Percentiles rank a stretch among this genome's conserved stretches.
phyloP scores from a whole-genome alignment of 2,888 invertebrate genomes.

The Aromia moschata region DNA sequence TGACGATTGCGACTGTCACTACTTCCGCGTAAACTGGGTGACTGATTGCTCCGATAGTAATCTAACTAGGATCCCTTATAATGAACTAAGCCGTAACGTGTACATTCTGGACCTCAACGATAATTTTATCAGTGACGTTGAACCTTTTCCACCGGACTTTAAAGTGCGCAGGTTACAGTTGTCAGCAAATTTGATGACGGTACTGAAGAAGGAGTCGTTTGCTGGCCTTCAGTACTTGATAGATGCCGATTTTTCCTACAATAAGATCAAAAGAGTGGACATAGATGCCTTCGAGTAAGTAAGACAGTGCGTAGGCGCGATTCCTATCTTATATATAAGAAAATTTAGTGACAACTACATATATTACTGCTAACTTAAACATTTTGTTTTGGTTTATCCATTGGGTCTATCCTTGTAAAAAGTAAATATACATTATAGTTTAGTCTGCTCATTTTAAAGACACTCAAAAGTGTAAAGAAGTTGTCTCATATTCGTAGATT shows the following conservation, averaged over 20 bases:
- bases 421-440: too few species aligned
- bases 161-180: constrained; percentile 76
- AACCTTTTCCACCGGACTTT: constrained; percentile 73
- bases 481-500: too few species aligned
- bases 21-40: constrained; percentile 80
- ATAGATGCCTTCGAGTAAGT: constrained; percentile 73
- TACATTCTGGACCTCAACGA: constrained; percentile 77
- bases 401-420: too few species aligned
- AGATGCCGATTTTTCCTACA: constrained; percentile 76
- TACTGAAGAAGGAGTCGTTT: constrained; percentile 70
- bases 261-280: constrained; percentile 71
- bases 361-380: too few species aligned
- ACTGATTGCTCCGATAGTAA: constrained; percentile 81
- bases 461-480: too few species aligned
- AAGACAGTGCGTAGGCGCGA: too few species aligned
- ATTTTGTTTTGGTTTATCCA: too few species aligned
- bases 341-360: too few species aligned
- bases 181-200: constrained; percentile 72
- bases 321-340: too few species aligned
- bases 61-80: constrained; percentile 74
- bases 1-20: constrained; percentile 79
- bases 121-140: constrained; percentile 70
- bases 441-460: too few species aligned
- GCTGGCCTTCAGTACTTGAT: constrained; percentile 73
- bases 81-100: constrained; percentile 74